Percentiles rank a stretch among this genome's conserved stretches.
These are phyloP conservation scores for Holocentrus rufus DNA, from an alignment of 2,797 vertebrate genomes.

Conservation along the genomic window DNA sequence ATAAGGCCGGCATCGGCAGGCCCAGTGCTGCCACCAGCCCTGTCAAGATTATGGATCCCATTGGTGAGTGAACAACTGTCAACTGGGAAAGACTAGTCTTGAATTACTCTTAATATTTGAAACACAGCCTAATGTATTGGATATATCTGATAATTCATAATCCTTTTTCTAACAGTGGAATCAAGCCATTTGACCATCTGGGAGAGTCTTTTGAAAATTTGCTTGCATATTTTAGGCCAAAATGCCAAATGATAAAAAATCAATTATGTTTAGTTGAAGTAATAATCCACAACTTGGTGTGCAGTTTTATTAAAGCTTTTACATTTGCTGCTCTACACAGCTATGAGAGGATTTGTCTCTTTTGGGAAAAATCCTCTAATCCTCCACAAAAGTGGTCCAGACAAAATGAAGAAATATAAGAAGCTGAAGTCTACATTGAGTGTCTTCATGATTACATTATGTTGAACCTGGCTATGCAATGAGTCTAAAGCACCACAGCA, in stretches of 20 bases:
- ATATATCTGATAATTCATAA: neutral
- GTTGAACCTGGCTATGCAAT: too few species aligned
- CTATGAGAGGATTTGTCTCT: too few species aligned
- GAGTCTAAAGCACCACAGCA: too few species aligned
- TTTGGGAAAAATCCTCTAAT: too few species aligned
- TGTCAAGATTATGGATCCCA: slow-evolving; percentile 96
- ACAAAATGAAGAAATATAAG: too few species aligned
- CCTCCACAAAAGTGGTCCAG: too few species aligned
- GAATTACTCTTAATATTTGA: neutral
- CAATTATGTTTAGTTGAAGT: neutral
- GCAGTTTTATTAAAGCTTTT: too few species aligned
- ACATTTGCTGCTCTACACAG: too few species aligned
- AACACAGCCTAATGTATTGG: neutral
- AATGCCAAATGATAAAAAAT: neutral
- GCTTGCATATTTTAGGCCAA: neutral
- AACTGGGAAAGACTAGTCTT: neutral
- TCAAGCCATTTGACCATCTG: neutral
- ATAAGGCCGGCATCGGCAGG: slow-evolving; percentile 93
- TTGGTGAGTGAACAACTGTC: slow-evolving; percentile 80
- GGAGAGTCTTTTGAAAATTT: neutral
- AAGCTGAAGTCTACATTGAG: too few species aligned
- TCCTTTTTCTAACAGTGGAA: too few species aligned
- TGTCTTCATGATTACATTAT: too few species aligned
- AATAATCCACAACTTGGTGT: too few species aligned
- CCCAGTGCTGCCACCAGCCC: slow-evolving; percentile 93